These are phyloP conservation scores for Bagarius yarrelli DNA, from an alignment of 2,113 vertebrate genomes.

Conservation along the genomic window DNA sequence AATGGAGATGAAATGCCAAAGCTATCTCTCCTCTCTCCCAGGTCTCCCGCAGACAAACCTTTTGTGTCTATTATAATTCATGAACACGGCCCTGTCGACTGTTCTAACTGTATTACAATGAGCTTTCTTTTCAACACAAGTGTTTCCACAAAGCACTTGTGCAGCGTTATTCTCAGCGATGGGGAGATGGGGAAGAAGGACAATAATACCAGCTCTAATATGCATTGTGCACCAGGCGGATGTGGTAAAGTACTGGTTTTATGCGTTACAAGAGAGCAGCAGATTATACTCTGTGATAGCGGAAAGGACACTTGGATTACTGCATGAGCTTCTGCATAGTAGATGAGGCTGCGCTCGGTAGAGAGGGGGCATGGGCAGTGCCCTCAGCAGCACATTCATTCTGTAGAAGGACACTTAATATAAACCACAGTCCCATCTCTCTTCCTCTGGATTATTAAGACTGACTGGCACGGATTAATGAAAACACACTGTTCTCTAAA, in stretches of 20 bases:
- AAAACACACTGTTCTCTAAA: conserved; percentile 88
- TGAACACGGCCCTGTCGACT: conserved; percentile 78
- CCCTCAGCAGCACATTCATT: conserved; percentile 85
- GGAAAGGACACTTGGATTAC: conserved; percentile 87
- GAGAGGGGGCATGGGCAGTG: conserved; percentile 76
- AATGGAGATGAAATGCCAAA: conserved; percentile 82
- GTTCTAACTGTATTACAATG: conserved; percentile 89
- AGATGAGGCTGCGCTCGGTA: conserved; percentile 77
- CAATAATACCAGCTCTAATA: conserved; percentile 85
- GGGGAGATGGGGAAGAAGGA: conserved; percentile 72
- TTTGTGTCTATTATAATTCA: conserved; percentile 86
- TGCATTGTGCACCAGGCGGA: conserved; percentile 76
- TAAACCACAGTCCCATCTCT: conserved; percentile 57
- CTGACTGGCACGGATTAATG: conserved; percentile 90
- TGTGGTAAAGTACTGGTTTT: conserved; percentile 80
- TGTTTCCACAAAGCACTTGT: conserved; percentile 80
- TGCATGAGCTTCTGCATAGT: conserved; percentile 81
- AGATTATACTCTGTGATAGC: conserved; percentile 90
- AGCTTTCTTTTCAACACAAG: conserved; percentile 84
- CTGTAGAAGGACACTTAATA: conserved; percentile 90
- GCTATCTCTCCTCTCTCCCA: conserved; percentile 76
- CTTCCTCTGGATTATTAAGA: conserved; percentile 87
- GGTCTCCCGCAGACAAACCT: conserved; percentile 74
- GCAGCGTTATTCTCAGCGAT: conserved; percentile 72
- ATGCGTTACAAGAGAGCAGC: conserved; percentile 70